Evolutionary conservation across 2,113 vertebrate genomes (phyloP).

Genomic region (Aleadryas rufinucha): DNA sequence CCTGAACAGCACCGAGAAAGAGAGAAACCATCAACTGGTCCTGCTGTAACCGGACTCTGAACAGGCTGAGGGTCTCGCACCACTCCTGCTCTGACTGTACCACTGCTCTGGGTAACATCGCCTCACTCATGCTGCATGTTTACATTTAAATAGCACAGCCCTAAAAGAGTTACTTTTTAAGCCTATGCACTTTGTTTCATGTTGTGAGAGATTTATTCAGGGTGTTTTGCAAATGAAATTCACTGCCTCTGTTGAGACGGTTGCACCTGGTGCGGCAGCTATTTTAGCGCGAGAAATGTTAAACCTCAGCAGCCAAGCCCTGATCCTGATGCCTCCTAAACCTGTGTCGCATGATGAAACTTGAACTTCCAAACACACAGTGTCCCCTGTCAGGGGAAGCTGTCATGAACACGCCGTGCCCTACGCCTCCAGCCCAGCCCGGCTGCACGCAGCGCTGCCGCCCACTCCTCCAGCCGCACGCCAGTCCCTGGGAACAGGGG

Average conservation of each 20-base stretch:
- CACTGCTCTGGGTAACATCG: neutral
- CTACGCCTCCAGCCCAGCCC: neutral
- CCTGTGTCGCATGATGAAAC: conserved; percentile 73
- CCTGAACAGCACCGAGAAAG: conserved; percentile 75
- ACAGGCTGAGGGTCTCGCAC: neutral
- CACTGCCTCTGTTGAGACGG: conserved; percentile 45
- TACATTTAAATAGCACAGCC: conserved; percentile 47
- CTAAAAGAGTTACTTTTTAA: neutral
- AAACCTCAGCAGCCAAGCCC: conserved; percentile 57
- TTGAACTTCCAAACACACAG: conserved; percentile 55
- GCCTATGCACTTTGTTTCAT: conserved; percentile 62
- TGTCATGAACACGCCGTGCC: conserved; percentile 46
- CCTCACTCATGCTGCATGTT: conserved; percentile 50
- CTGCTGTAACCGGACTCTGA: conserved; percentile 27
- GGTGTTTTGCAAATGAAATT: conserved; percentile 71
- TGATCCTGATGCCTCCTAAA: conserved; percentile 49
- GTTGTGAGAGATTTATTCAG: conserved; percentile 24
- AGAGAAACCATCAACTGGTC: conserved; percentile 69
- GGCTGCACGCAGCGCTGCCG: neutral
- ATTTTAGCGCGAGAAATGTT: conserved; percentile 76
- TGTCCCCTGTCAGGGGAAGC: conserved; percentile 58
- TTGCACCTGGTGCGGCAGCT: conserved; percentile 76
- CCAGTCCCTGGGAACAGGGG: neutral
- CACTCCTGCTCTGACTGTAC: neutral
- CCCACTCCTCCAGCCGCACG: neutral